Evolutionary conservation across 2,797 vertebrate species (phyloP), one percentile per base, ranked within the genome.

Genomic region (Eremophila alpestris): DNA sequence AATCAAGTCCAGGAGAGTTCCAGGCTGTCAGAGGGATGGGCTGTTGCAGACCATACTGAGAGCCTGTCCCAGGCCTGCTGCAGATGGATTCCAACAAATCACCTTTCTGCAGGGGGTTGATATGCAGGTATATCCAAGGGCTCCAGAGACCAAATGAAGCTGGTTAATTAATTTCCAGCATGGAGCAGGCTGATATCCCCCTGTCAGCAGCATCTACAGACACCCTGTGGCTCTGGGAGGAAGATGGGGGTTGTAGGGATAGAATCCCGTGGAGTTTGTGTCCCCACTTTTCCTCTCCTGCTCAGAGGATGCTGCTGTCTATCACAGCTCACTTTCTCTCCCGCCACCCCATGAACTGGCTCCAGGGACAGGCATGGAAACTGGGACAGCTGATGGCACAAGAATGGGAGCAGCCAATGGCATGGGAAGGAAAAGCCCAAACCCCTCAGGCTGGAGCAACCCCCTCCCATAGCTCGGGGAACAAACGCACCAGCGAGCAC

Each of bases 351-450:
- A 2, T 24, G 79, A 74, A 43, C 17, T 45, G n/a, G 63, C 67
- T 75, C 34, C 26, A 34, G 64, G 58, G 43, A 62, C n/a, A 83
- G 52, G 15, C 62, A 79, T 22, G 22, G 26, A 58, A 68, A 65
- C 0, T 0, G 76, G 56, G 43, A 70, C 48, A 89, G 59, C 10
- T 7, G 13, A 29, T 34, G 60, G 73, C 59, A 80, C 5, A 8
- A 36, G 52, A 38, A 56, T 0, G 0, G 54, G 43, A 56, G 26
- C 43, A 89, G 58, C 54, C 41, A 70, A 38, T 54, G 78, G 89
- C 64, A 55, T 0, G 36, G 24, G 65, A 79, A 87, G 34, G 55
- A 94, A 81, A 92, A 87, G 24, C 38, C 64, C 93, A 89, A 79
- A 65, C 24, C 41, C n/a, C 24, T 85, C 21, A 1, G 4, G 15